Percentiles rank a stretch among this genome's conserved stretches.
Conservation (phyloP, 2,113 vertebrate species). For the Phalacrocorax carbo region DNA sequence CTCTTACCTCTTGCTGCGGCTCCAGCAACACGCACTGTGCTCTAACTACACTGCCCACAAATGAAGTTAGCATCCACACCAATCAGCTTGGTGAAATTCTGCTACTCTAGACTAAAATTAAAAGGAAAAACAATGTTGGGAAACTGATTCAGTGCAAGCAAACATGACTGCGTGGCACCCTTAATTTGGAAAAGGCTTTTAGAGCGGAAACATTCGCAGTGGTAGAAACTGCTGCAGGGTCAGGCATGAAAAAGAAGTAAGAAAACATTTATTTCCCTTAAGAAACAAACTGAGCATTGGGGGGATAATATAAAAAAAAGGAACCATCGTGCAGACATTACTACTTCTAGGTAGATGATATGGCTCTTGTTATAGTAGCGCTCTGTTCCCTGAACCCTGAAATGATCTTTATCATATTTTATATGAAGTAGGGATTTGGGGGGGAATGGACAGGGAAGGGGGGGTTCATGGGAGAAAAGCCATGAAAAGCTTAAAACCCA, state of each 20-base stretch:
- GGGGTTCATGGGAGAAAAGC: not conserved
- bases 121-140: accelerated
- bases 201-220: accelerated
- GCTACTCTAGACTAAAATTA: not conserved
- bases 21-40: not conserved
- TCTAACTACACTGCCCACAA: not conserved
- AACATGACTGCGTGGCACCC: accelerated
- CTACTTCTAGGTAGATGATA: not conserved
- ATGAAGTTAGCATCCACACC: not conserved
- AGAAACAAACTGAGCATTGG: not conserved
- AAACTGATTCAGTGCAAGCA: accelerated
- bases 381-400: not conserved
- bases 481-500: conserved; percentile 22
- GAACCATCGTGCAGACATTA: accelerated
- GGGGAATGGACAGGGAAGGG: too few species aligned
- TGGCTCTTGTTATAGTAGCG: accelerated
- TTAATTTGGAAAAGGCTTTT: not conserved
- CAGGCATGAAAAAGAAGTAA: not conserved
- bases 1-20: not conserved
- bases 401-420: not conserved
- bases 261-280: not conserved
- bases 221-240: not conserved
- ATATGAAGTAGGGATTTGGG: not conserved
- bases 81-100: not conserved
- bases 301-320: not conserved